Evolutionary conservation across 2,888 invertebrate genomes (phyloP).

Genomic region (Glomeris marginata): DNA sequence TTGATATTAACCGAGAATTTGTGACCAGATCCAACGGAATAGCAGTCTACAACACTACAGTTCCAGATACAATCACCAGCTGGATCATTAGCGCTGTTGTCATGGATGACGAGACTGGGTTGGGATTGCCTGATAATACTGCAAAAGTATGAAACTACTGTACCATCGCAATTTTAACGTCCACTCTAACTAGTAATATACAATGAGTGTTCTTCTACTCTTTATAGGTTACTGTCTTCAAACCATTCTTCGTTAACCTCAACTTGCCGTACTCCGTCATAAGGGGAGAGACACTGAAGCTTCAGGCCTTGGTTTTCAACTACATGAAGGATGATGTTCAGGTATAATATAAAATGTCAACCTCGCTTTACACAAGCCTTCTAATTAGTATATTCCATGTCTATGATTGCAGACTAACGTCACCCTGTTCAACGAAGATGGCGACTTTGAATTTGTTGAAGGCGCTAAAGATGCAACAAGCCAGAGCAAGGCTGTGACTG

Average conservation of each 20-base stretch:
- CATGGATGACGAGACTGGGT: conserved; percentile 30
- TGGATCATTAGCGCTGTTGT: conserved; percentile 39
- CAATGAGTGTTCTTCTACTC: background rate
- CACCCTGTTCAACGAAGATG: conserved; percentile 18
- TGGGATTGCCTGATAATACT: conserved; percentile 31
- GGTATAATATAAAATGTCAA: conserved; percentile 10
- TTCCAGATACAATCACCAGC: conserved; percentile 38
- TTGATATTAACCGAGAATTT: background rate
- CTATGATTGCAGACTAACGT: conserved; percentile 17
- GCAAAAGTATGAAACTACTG: conserved; percentile 23
- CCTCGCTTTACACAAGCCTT: background rate
- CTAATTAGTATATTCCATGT: background rate
- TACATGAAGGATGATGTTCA: conserved; percentile 24
- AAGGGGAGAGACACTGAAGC: conserved; percentile 33
- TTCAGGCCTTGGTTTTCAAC: conserved; percentile 34
- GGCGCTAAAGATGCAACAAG: background rate
- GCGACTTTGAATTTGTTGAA: conserved; percentile 16
- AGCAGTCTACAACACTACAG: conserved; percentile 26
- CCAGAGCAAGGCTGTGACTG: conserved; percentile 10
- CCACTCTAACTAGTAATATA: too few species aligned
- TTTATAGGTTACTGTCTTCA: conserved; percentile 34
- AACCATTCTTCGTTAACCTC: conserved; percentile 36
- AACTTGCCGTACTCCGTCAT: conserved; percentile 36
- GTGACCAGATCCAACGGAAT: conserved; percentile 30
- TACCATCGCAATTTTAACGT: conserved; percentile 2